A percentile compares a stretch with the other conserved stretches of the same genome.
These are phyloP conservation scores for Sialia sialis DNA, from an alignment of 2,113 vertebrate genomes.

Conservation along the genomic window DNA sequence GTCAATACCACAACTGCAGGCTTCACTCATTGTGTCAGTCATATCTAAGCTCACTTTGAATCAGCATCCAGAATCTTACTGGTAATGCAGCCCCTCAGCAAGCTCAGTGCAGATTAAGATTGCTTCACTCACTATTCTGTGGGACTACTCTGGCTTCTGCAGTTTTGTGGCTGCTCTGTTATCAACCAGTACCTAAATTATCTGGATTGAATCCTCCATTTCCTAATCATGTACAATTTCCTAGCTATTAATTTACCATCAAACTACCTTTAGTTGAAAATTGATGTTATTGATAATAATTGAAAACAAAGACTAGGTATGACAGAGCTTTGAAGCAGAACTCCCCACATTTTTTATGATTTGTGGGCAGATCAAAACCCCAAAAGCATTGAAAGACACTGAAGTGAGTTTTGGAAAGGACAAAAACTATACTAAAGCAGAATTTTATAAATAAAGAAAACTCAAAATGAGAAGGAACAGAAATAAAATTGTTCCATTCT, in stretches of 20 bases:
- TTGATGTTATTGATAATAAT: not conserved
- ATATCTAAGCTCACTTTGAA: not conserved
- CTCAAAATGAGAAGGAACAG: not conserved
- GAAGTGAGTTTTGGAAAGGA: not conserved
- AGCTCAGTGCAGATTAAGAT: not conserved
- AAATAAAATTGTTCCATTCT: not conserved
- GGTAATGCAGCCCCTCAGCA: not conserved
- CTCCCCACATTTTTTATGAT: not conserved
- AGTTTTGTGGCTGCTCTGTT: not conserved
- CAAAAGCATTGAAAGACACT: not conserved
- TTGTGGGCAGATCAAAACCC: not conserved
- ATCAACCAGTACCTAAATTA: not conserved
- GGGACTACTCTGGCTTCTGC: not conserved
- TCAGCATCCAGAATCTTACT: not conserved
- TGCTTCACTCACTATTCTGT: not conserved
- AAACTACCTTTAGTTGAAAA: not conserved
- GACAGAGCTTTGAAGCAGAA: not conserved
- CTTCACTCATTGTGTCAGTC: not conserved
- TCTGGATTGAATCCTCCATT: not conserved
- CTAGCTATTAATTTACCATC: not conserved
- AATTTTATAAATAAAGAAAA: not conserved
- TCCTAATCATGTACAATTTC: not conserved
- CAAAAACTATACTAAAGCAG: not conserved
- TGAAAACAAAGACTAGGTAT: not conserved
- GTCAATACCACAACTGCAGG: not conserved